Conservation (phyloP, 2,797 vertebrate genomes). For the Lepilemur ruficaudatus region DNA sequence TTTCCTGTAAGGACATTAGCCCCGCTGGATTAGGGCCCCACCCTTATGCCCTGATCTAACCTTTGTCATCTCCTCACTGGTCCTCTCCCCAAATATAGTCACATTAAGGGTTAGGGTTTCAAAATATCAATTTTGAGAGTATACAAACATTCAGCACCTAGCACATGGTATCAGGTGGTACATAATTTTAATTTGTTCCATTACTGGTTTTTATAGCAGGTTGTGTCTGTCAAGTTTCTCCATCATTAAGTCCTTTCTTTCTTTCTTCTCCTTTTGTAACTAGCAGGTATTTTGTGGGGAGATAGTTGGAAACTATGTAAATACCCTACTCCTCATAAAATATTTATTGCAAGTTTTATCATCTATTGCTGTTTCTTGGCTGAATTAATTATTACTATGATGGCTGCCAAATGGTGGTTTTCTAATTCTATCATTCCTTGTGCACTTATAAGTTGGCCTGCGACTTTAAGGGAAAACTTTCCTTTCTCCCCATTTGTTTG, state of each 20-base stretch:
- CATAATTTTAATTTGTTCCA: not conserved
- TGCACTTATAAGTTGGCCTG: not conserved
- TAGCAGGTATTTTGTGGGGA: not conserved
- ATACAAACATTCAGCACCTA: not conserved
- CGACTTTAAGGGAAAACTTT: not conserved
- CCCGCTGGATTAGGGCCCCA: not conserved
- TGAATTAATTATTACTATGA: not conserved
- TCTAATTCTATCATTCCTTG: not conserved
- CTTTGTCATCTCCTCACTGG: not conserved
- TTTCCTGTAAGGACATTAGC: not conserved
- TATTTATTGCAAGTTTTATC: constrained; percentile 15
- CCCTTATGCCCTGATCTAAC: not conserved
- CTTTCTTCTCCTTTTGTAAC: not conserved
- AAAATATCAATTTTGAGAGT: not conserved
- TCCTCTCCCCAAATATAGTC: not conserved
- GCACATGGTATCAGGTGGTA: no score
- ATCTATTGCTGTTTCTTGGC: constrained; percentile 19
- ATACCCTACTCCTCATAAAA: not conserved
- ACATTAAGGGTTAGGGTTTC: not conserved
- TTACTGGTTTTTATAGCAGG: not conserved
- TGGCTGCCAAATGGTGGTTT: not conserved
- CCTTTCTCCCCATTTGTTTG: not conserved
- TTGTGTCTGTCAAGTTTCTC: not conserved
- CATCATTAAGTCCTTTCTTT: not conserved
- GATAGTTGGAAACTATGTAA: not conserved